Percentiles rank a stretch among this genome's conserved stretches.
phyloP scores from a whole-genome alignment of 2,797 vertebrate species.

The Hoplostethus mediterraneus region DNA sequence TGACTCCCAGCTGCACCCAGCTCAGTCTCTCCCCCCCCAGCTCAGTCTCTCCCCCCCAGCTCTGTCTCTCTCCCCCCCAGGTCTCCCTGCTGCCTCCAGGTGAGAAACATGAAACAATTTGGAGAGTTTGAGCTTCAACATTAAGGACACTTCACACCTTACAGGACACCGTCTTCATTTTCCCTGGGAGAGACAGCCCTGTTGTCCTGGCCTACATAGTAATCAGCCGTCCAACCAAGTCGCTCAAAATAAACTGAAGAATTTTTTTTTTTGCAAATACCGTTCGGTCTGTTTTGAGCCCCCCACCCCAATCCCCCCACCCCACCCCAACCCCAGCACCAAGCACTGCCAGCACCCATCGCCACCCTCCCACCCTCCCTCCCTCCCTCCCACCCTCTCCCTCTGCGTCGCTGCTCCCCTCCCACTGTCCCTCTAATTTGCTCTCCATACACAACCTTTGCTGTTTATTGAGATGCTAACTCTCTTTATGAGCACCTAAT shows the following conservation, averaged over 20 bases:
- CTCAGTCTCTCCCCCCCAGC: too few species aligned
- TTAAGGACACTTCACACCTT: conserved; percentile 16
- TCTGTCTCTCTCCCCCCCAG: conserved; percentile 14
- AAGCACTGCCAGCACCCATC: background rate
- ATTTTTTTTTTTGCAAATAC: background rate
- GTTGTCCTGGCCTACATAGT: background rate
- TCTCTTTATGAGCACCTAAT: conserved; percentile 98
- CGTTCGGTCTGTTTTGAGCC: background rate
- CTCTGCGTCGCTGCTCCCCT: conserved; percentile 27
- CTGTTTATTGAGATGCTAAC: conserved; percentile 98
- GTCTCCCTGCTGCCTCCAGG: conserved; percentile 14
- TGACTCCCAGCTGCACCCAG: too few species aligned
- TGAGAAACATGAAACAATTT: background rate
- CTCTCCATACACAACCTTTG: conserved; percentile 79
- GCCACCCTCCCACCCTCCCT: background rate
- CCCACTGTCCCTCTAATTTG: conserved; percentile 72
- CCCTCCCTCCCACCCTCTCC: conserved; percentile 32
- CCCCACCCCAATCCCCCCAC: background rate
- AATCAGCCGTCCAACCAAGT: background rate
- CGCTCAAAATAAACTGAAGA: background rate
- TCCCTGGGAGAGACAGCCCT: conserved; percentile 26
- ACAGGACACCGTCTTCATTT: conserved; percentile 38
- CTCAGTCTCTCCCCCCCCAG: too few species aligned
- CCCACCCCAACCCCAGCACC: background rate
- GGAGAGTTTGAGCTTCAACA: conserved; percentile 20